Evolutionary conservation across 2,797 vertebrate species (phyloP).

Genomic region (Sebastes glaucus): DNA sequence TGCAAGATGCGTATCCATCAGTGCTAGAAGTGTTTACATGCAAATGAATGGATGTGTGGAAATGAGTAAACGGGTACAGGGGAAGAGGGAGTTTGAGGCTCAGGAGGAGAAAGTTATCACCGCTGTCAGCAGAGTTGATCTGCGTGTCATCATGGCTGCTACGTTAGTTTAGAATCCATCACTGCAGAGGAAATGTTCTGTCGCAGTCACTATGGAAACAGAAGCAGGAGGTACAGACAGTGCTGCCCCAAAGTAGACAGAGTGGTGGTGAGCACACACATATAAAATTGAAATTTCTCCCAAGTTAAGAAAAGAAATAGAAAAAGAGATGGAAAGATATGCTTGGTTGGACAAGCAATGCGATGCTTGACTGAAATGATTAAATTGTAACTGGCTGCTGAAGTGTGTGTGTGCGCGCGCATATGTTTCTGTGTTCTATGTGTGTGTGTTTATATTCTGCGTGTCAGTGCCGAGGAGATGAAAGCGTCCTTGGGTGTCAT

Average conservation of each 20-base stretch:
- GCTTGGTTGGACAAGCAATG: constrained; percentile 69
- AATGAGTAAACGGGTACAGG: constrained; percentile 30
- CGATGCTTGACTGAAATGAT: constrained; percentile 73
- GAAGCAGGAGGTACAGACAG: constrained; percentile 75
- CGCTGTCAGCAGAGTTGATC: constrained; percentile 75
- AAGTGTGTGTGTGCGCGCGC: not conserved
- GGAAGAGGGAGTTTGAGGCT: constrained; percentile 29
- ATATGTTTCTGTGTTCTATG: constrained; percentile 11
- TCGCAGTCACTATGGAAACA: constrained; percentile 81
- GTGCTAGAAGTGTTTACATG: constrained; percentile 57
- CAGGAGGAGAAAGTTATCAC: constrained; percentile 66
- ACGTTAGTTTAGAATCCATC: constrained; percentile 77
- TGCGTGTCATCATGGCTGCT: constrained; percentile 70
- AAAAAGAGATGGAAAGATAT: constrained; percentile 70
- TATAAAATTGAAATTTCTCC: constrained; percentile 72
- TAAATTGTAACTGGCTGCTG: constrained; percentile 67
- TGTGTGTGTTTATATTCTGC: constrained; percentile 55
- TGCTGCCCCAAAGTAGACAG: constrained; percentile 58
- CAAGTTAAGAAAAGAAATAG: constrained; percentile 64
- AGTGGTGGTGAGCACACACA: constrained; percentile 53
- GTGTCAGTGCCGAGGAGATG: constrained; percentile 55
- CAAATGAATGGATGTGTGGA: constrained; percentile 43
- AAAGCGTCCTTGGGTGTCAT: constrained; percentile 66
- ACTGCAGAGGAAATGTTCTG: constrained; percentile 72
- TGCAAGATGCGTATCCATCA: constrained; percentile 47